Evolutionary conservation across 2,113 vertebrate species (phyloP), one percentile per base, ranked within the genome.

Genomic region (Cygnus buccinator): DNA sequence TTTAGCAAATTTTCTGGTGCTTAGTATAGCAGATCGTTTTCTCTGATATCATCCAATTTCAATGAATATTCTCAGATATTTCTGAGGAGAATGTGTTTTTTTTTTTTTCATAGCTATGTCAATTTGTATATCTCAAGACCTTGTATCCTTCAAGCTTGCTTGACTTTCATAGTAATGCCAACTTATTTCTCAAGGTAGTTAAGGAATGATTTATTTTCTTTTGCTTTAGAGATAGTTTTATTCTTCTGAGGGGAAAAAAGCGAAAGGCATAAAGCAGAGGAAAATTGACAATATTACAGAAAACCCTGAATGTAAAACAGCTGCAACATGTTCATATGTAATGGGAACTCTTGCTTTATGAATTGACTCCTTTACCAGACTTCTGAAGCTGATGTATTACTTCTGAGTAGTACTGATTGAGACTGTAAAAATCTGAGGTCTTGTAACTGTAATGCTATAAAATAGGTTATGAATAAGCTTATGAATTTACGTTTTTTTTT

Each of bases 351-450:
- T 59, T 77, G 35, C 90, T 88, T 93, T 89, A 73, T 91, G 82
- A 94, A 89, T 90, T 88, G 87, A 89, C 79, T 96, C 31, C 61
- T 79, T 94, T 91, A 92, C 54, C 44, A 57, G 80, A 92, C 50
- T 63, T 58, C 44, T 82, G 77, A 84, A 68, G 48, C 70, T 81
- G 74, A 92, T 91, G 88, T 94, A 93, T 70, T 93, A 67, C 82
- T 29, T 71, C 6, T 48, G 76, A 93, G 83, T 78, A 92, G 52
- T 70, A 90, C 68, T 87, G 78, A 58, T 73, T 72, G 29, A 77
- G 75, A 33, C 61, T 39, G 11, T 93, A 82, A 85, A 89, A 88
- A 55, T 71, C 55, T 1, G 4, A 89, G 41, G 10, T 41, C 76
- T 90, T 84, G 5, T 43, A 57, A 81, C 54, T 90, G 57, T 65